A percentile compares a stretch with the other conserved stretches of the same genome.
Evolutionary conservation across 2,888 invertebrate species (phyloP).

Genomic region (Koerneria pararmatus): DNA sequence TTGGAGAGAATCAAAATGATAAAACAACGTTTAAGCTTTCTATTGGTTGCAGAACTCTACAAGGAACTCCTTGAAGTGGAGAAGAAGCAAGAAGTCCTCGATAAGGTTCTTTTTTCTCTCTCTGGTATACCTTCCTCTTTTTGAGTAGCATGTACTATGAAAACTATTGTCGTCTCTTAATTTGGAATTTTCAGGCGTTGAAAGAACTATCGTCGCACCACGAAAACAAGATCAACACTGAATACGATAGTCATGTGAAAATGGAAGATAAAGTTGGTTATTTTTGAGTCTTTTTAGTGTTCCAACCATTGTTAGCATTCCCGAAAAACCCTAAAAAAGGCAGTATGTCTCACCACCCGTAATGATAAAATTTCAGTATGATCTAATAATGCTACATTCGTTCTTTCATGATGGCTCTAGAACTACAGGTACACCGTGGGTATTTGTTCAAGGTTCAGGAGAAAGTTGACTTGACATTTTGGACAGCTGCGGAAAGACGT

Average conservation of each 20-base stretch:
- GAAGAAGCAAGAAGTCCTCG: conserved; percentile 18
- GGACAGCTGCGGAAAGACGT: too few species aligned
- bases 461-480: too few species aligned
- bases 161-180: not conserved
- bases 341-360: too few species aligned
- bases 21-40: not conserved
- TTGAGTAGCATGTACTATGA: not conserved
- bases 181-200: not conserved
- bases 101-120: conserved; percentile 11
- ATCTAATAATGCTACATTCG: too few species aligned
- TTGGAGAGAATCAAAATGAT: too few species aligned
- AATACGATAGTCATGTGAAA: conserved; percentile 14
- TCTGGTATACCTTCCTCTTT: not conserved
- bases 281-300: not conserved
- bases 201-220: not conserved
- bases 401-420: too few species aligned
- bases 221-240: conserved; percentile 19
- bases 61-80: conserved; percentile 21
- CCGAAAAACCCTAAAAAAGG: too few species aligned
- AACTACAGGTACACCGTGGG: too few species aligned
- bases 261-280: conserved; percentile 7
- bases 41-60: conserved; percentile 15
- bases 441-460: too few species aligned
- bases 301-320: too few species aligned
- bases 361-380: too few species aligned